These are phyloP conservation scores for Prionchulus punctatus DNA, from an alignment of 2,888 invertebrate genomes.

Conservation along the genomic window DNA sequence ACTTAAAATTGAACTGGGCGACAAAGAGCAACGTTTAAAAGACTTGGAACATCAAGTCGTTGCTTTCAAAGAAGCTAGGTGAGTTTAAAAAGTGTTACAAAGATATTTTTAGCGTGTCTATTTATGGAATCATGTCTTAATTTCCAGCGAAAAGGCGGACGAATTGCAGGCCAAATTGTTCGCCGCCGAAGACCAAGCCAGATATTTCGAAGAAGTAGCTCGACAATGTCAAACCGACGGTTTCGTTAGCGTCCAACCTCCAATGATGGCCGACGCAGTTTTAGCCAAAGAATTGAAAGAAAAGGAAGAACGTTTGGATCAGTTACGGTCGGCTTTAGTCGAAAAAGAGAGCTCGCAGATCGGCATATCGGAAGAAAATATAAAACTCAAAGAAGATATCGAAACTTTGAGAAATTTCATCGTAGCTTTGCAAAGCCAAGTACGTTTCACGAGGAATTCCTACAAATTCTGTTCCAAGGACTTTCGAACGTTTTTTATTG, in stretches of 20 bases:
- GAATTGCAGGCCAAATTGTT: not conserved
- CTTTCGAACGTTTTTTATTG: no score
- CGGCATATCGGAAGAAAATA: not conserved
- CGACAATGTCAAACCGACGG: not conserved
- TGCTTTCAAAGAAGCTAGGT: no score
- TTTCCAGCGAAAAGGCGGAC: conserved; percentile 1
- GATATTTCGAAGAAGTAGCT: not conserved
- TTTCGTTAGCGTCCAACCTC: not conserved
- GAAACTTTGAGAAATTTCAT: not conserved
- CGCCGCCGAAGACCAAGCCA: not conserved
- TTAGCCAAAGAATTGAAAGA: not conserved
- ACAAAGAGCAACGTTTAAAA: no score
- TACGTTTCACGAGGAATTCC: no score
- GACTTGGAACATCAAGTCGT: no score
- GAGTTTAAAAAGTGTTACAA: no score
- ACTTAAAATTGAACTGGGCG: no score
- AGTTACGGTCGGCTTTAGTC: not conserved
- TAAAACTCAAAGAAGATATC: not conserved
- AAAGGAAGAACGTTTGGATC: not conserved
- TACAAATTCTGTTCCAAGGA: no score
- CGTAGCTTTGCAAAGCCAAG: not conserved
- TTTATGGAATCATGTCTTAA: no score
- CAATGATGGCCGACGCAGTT: not conserved
- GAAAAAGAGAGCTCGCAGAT: not conserved
- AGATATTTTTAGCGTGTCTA: no score